phyloP scores from a whole-genome alignment of 2,797 vertebrate species.

The Gymnopithys bicolor region DNA sequence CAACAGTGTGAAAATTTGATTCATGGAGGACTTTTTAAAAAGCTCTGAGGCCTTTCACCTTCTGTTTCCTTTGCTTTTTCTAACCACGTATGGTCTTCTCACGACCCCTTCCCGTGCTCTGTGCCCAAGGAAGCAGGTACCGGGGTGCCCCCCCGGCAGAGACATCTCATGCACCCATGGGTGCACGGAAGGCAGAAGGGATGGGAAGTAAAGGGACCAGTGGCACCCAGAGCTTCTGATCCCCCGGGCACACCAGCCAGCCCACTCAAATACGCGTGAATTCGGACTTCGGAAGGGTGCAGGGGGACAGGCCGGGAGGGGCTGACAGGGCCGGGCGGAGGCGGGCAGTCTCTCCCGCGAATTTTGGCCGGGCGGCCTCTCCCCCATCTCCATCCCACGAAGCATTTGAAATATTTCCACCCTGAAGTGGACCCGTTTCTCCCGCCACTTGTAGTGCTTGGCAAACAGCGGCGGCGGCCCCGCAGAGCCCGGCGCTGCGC shows the following conservation, averaged over 20 bases:
- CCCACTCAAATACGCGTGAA: background rate
- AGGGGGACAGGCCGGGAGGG: background rate
- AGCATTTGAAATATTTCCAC: slow-evolving; percentile 43
- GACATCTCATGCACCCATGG: background rate
- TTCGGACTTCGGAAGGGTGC: background rate
- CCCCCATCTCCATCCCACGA: background rate
- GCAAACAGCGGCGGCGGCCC: slow-evolving; percentile 41
- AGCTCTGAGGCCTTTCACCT: background rate
- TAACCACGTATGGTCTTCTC: background rate
- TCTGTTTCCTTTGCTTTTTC: slow-evolving; percentile 4
- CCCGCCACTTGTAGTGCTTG: slow-evolving; percentile 21
- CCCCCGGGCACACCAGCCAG: background rate
- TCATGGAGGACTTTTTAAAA: background rate
- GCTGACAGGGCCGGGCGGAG: background rate
- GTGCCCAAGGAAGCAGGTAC: background rate
- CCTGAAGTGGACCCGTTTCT: slow-evolving; percentile 29
- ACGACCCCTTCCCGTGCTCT: background rate
- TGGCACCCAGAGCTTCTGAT: background rate
- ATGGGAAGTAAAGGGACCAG: background rate
- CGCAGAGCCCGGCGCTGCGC: background rate
- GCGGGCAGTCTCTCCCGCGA: background rate
- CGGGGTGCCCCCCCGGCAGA: background rate
- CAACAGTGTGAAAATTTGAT: background rate
- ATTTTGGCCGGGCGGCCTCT: background rate
- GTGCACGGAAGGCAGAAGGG: background rate